Evolutionary conservation across 2,797 vertebrate species (phyloP).

Genomic region (Prionace glauca): DNA sequence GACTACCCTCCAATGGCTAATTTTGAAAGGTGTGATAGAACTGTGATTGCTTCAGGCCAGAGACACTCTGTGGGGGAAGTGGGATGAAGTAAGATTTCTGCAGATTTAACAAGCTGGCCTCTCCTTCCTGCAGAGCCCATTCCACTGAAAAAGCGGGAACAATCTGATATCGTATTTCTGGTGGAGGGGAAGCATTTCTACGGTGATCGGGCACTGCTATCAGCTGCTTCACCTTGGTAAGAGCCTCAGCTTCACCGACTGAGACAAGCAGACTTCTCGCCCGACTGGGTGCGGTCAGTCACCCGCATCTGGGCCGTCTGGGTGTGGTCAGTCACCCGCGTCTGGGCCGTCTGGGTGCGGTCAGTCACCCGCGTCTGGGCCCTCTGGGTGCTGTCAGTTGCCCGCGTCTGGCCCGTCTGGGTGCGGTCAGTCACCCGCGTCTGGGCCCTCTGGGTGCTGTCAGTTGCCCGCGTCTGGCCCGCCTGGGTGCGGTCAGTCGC

Average conservation of each 20-base stretch:
- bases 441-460: too few relatives aligned
- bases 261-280: background rate
- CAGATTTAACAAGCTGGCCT: background rate
- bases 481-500: too few relatives aligned
- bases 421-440: too few relatives aligned
- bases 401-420: too few relatives aligned
- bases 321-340: too few relatives aligned
- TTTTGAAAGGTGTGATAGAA: background rate
- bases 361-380: too few relatives aligned
- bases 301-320: too few relatives aligned
- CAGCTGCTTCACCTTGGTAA: constrained; percentile 66
- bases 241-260: background rate
- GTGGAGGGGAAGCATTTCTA: constrained; percentile 74
- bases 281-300: too few relatives aligned
- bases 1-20: background rate
- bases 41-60: background rate
- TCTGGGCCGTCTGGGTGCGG: too few relatives aligned
- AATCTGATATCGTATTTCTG: constrained; percentile 71
- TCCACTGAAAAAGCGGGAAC: constrained; percentile 72
- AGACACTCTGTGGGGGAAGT: background rate
- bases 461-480: too few relatives aligned
- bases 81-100: background rate
- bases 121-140: constrained; percentile 57
- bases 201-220: constrained; percentile 69
- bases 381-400: too few relatives aligned